These are phyloP conservation scores for Catocala sponsa DNA, from an alignment of 2,888 invertebrate species.

Conservation along the genomic window DNA sequence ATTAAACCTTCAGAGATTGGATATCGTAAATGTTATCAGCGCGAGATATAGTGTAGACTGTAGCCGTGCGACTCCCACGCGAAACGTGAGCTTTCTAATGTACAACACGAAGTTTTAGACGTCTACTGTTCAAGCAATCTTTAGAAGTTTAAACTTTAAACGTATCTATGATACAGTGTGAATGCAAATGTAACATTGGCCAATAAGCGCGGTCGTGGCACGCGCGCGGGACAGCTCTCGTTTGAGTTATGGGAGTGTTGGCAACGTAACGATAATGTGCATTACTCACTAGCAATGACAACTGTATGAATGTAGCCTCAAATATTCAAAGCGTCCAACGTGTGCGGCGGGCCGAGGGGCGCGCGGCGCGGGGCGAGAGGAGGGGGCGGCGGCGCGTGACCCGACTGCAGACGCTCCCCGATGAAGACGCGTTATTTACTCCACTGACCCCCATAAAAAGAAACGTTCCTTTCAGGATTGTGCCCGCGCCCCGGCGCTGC, in stretches of 20 bases:
- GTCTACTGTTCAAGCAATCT: neutral
- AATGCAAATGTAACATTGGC: neutral
- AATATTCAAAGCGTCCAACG: constrained; percentile 47
- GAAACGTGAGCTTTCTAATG: constrained; percentile 6
- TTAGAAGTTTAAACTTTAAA: neutral
- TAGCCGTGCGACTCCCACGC: neutral
- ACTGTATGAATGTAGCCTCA: constrained; percentile 27
- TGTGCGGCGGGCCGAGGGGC: constrained; percentile 23
- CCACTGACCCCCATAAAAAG: constrained; percentile 79
- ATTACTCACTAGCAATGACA: constrained; percentile 31
- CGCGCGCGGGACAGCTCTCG: too few species aligned
- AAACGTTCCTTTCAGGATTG: constrained; percentile 72
- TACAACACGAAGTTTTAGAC: neutral
- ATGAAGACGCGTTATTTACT: constrained; percentile 78
- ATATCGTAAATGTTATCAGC: constrained; percentile 6
- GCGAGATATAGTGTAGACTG: neutral
- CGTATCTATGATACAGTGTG: neutral
- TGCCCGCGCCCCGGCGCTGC: constrained; percentile 7
- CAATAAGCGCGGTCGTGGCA: neutral
- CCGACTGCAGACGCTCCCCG: constrained; percentile 52
- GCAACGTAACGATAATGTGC: constrained; percentile 13
- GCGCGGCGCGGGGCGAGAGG: constrained; percentile 17
- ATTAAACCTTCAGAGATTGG: constrained; percentile 13
- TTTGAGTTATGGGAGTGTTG: constrained; percentile 3
- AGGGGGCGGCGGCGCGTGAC: constrained; percentile 52